Base-by-base conservation (phyloP, 2,113 vertebrate genomes). In the Junco hyemalis region DNA sequence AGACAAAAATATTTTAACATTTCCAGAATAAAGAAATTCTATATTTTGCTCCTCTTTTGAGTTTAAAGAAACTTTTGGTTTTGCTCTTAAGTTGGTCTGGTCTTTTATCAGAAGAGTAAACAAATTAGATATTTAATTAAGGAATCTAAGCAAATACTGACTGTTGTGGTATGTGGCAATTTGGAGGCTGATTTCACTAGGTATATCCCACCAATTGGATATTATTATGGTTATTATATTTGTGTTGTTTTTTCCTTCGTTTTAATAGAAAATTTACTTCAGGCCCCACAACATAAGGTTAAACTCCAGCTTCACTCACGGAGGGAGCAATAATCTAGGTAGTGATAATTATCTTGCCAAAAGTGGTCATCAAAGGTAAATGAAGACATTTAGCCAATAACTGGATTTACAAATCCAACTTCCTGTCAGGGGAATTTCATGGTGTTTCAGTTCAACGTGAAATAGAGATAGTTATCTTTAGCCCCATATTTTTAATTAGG, bases 171-270 rank as follows among this genome's bases (percentile, higher is more conserved):
- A 29, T 8, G 5, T 38, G 12, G 17, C 3, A 54, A 11, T 72
- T 64, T 11, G 7, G n/a, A 65, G 19, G 6, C 5, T 57, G 23
- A 2, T 63, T 79, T 74, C 22, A n/a, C 31, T 31, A 48, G 3
- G 0, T 25, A 61, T 68, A 13, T 12, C 5, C 44, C 28, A 47
- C 5, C 8, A 40, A 6, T 5, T 70, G 33, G 14, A 7, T 20
- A 29, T 14, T 12, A 19, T 40, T 48, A 25, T 11, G 31, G 7
- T 24, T 59, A 9, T 14, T 36, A 35, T 35, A 47, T 38, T 65
- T 38, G 1, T 33, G 16, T 13, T 0, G 15, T 9, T 57, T 63
- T 36, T 25, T 14, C 4, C 4, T 42, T 14, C 1, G 33, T 78
- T 47, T 33, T 36, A 20, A 76, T 23, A 51, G 6, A 25, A 40